Conservation (phyloP, 2,797 vertebrate species). For the Pangasius sanitwongsei region DNA sequence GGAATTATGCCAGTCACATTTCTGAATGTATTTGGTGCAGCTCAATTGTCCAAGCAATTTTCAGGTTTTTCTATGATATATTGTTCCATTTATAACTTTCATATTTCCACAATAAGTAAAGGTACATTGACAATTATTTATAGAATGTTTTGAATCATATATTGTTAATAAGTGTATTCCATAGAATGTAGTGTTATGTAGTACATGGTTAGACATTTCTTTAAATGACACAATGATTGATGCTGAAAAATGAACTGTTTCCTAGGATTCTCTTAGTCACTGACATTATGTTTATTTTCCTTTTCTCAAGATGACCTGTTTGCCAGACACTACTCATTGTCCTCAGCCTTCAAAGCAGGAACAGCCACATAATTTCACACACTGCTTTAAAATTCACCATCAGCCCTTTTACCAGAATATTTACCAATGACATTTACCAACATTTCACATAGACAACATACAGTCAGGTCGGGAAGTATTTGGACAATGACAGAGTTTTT, state of each 20-base stretch:
- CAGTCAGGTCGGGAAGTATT: too few species aligned
- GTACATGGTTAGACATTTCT: neutral
- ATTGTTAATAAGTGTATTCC: neutral
- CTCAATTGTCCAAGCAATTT: too few species aligned
- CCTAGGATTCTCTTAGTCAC: neutral
- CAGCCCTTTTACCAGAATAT: neutral
- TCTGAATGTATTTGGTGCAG: too few species aligned
- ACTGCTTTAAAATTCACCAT: neutral
- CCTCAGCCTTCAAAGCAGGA: neutral
- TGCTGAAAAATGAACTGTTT: neutral
- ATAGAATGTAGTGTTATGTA: neutral
- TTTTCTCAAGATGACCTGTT: neutral
- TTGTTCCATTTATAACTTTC: too few species aligned
- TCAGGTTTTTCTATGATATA: too few species aligned
- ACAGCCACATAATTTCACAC: neutral
- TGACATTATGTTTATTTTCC: neutral
- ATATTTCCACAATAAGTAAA: too few species aligned
- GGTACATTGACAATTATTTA: too few species aligned
- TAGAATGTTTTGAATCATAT: too few species aligned
- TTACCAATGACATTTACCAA: constrained; percentile 25
- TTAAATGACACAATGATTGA: neutral
- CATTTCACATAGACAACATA: constrained; percentile 21
- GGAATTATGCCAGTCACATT: too few species aligned
- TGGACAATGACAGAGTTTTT: too few species aligned
- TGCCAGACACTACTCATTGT: neutral